Evolutionary conservation across 2,113 vertebrate species (phyloP), one percentile per base, ranked within the genome.

Genomic region (Callopanchax toddi): DNA sequence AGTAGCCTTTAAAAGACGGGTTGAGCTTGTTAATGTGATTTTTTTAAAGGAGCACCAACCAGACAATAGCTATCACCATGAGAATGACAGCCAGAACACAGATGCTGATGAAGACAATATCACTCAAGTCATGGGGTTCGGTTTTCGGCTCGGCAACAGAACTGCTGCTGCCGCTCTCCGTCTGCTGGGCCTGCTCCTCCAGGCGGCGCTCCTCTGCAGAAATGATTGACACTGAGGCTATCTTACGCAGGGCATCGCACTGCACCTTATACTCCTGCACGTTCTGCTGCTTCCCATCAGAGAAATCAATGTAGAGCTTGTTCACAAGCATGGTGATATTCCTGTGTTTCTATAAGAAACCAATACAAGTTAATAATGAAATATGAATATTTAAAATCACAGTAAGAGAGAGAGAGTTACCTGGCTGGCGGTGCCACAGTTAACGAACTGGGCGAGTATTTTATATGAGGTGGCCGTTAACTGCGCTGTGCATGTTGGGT

Each of bases 81-180:
- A 99, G 95, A 51, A 98, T 91, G 43, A 97, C 96, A 0, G 97
- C 97, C 74, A 99, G 90, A 77, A 97, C 94, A 76, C 97, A 99
- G 73, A 99, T 96, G 73, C 95, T 95, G 78, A 99, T 94, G 85
- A 99, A 99, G 85, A 99, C 68, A 0, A 98, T 91, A 63, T 99
- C 97, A 0, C 97, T 99, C 79, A 93, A 92, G 84, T 98, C 97
- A 39, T 95, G 95, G 53, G 93, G 91, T 82, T 74, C 89, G 3
- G 60, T 76, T 21, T 68, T 79, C 0, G 0, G 67, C 7, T 60
- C 64, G 12, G 49, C 83, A 0, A 11, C 32, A 0, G 71, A 40
- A 26, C 32, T 69, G 18, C 10, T 29, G 6, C 78, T 74, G 4
- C 84, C 85, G 0, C 73, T 80, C 6, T 94, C 94, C 25, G 89